phyloP scores from a whole-genome alignment of 2,113 vertebrate genomes.

The Euleptes europaea region DNA sequence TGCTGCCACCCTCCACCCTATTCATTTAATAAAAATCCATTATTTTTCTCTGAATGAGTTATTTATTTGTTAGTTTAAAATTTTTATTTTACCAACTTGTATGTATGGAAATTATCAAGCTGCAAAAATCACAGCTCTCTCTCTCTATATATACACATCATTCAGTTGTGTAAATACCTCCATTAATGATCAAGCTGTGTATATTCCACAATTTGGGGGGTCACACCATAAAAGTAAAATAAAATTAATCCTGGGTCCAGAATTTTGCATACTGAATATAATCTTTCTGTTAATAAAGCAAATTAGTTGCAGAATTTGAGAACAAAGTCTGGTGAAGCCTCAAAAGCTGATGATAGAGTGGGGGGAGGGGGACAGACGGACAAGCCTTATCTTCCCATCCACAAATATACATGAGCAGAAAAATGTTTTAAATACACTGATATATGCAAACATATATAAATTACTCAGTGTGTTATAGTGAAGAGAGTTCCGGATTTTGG shows the following conservation, averaged over 20 bases:
- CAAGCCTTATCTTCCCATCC: not conserved
- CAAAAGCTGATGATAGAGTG: not conserved
- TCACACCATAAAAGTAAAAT: not conserved
- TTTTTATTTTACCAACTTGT: not conserved
- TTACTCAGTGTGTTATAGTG: not conserved
- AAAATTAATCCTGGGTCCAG: not conserved
- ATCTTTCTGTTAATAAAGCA: not conserved
- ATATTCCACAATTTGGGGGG: not conserved
- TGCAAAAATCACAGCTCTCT: not conserved
- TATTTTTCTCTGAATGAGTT: not conserved
- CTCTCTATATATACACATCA: not conserved
- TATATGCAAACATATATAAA: not conserved
- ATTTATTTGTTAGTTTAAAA: too few species aligned
- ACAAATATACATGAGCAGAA: not conserved
- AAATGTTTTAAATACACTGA: not conserved
- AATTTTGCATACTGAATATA: not conserved
- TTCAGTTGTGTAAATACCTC: not conserved
- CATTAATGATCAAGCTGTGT: not conserved
- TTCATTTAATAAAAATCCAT: not conserved
- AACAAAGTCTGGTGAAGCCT: not conserved
- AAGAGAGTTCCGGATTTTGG: not conserved
- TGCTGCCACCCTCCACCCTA: rapidly evolving
- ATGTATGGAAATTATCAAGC: not conserved
- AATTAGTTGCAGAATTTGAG: not conserved
- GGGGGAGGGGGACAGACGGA: too few species aligned